Percentiles rank a stretch among this genome's conserved stretches.
phyloP scores from a whole-genome alignment of 2,797 vertebrate genomes.

The Nannoperca australis region DNA sequence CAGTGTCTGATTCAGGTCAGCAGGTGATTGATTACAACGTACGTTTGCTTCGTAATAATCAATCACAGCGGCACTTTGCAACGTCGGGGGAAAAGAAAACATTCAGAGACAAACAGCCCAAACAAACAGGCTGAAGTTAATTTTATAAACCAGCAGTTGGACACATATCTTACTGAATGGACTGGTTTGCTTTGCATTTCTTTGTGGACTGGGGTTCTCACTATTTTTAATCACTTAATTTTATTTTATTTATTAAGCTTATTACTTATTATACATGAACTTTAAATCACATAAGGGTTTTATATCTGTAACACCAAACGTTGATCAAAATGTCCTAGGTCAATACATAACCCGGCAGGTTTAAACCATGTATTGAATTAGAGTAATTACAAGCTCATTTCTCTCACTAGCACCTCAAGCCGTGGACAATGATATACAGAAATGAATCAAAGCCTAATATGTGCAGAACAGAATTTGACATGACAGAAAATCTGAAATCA shows the following conservation, averaged over 20 bases:
- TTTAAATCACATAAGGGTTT: not conserved
- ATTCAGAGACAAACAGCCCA: not conserved
- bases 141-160: not conserved
- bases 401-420: not conserved
- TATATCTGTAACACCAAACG: not conserved
- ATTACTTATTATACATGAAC: not conserved
- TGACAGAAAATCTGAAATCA: slow-evolving; percentile 4
- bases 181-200: no score
- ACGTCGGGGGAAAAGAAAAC: not conserved
- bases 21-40: not conserved
- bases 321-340: not conserved
- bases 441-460: slow-evolving; percentile 1
- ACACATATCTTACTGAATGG: not conserved
- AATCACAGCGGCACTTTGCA: not conserved
- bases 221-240: no score
- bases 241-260: no score
- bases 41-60: not conserved
- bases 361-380: not conserved
- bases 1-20: no score
- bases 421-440: not conserved
- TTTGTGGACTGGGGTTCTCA: no score
- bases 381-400: not conserved
- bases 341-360: not conserved
- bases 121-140: not conserved
- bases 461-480: slow-evolving; percentile 16